Base-by-base conservation (phyloP, 2,888 invertebrate genomes). In the Diploptera punctata region DNA sequence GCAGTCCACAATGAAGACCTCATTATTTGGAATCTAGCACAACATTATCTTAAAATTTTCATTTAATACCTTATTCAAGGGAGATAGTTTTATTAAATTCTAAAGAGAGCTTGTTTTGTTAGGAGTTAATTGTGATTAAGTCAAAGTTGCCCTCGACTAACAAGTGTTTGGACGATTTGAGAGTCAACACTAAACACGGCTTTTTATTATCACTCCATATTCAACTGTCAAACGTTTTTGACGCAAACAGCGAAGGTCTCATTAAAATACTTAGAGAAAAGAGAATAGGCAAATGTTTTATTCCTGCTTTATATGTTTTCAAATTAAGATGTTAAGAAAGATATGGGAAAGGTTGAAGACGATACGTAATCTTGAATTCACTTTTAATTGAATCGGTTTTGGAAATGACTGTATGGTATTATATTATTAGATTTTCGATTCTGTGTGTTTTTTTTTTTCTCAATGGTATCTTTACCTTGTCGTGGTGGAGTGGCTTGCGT, bases 161-260 rank as follows among this genome's bases (percentile, higher is more conserved):
- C 57, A 57, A 21, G 57, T 57, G 57, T 57, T 26, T 26, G 26
- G 13, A 19, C 18, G 43, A 43, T 26, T 26, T n/a, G 47, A 26
- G 24, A 9, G 29, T n/a, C 29, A 26, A 65, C 47, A 26, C 44
- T 65, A 65, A 65, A 65, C 18, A 44, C 18, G 26, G 7, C 26
- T 44, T 5, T 65, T 47, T 65, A 47, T 43, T 47, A 29, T 26
- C n/a, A 24, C 31, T 19, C 18, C 10, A n/a, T 60, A n/a, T 24
- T 16, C 3, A 26, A 21, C 65, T 65, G 65, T 65, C 65, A 65
- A 65, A 47, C 13, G 10, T 3, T 16, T 13, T 47, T 44, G 47
- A 62, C 21, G 62, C 43, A 62, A 62, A 33, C 21, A 21, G 47
- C 29, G 16, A n/a, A 57, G 57, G n/a, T 29, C 65, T 65, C 65